Evolutionary conservation across 92 coral and sea anemone species (phyloP).

Genomic region (Virgularia gustaviana): DNA sequence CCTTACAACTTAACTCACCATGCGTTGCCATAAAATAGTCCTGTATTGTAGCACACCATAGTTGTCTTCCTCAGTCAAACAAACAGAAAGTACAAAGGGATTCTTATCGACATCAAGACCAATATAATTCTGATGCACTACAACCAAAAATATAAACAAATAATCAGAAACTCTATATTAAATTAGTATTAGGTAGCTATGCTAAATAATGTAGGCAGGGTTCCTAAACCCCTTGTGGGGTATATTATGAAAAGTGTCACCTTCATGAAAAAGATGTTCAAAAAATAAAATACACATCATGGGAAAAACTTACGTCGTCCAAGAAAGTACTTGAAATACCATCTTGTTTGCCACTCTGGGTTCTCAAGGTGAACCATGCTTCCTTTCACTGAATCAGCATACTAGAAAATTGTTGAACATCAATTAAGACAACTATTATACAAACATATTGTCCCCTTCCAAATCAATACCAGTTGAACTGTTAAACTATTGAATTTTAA

Average conservation of each 20-base stretch:
- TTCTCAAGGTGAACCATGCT: conserved; percentile 93
- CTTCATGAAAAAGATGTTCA: no score
- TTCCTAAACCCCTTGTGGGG: no score
- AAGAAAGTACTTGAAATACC: conserved; percentile 97
- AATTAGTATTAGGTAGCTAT: neutral
- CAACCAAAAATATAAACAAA: neutral
- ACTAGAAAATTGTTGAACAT: conserved; percentile 35
- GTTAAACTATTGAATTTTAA: neutral
- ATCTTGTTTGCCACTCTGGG: conserved; percentile 95
- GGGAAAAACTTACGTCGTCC: conserved; percentile 66
- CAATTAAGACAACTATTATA: neutral
- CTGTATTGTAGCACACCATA: conserved; percentile 91
- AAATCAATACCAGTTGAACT: neutral
- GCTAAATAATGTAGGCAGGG: neutral
- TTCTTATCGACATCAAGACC: conserved; percentile 79
- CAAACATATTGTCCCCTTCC: neutral
- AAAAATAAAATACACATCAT: neutral
- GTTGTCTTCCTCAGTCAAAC: conserved; percentile 93
- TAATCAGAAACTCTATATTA: neutral
- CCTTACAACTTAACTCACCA: conserved; percentile 45
- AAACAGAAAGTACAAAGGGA: conserved; percentile 77
- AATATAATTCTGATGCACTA: conserved; percentile 95
- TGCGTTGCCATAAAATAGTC: conserved; percentile 85
- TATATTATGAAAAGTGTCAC: no score
- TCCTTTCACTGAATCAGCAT: conserved; percentile 62